These are phyloP conservation scores for Drosophila sturtevanti DNA, from an alignment of 1,140 invertebrate species.

Conservation along the genomic window DNA sequence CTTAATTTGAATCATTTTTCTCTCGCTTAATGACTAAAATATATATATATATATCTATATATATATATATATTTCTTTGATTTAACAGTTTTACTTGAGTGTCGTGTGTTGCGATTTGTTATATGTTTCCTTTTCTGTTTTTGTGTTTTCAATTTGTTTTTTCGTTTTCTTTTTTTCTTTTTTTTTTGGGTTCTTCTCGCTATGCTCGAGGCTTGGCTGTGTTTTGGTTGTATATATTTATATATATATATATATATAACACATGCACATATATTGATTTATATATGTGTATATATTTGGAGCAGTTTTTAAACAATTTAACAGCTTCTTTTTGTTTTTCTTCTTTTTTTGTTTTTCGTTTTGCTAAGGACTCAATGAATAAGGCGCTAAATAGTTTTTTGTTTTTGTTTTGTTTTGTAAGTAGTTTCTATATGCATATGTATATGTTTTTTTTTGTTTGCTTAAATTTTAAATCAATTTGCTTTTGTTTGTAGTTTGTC, in stretches of 20 bases:
- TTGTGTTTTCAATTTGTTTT: too few species aligned
- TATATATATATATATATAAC: slow-evolving; percentile 6
- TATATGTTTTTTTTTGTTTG: slow-evolving; percentile 3
- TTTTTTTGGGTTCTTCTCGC: not conserved
- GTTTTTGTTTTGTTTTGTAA: slow-evolving; percentile 25
- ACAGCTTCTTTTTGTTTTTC: slow-evolving; percentile 34
- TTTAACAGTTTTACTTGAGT: slow-evolving; percentile 75
- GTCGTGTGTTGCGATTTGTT: slow-evolving; percentile 39
- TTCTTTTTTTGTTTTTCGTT: slow-evolving; percentile 22
- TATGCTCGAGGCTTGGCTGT: slow-evolving; percentile 12
- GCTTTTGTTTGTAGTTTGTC: not conserved
- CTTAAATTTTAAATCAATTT: slow-evolving; percentile 1
- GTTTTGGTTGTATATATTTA: not conserved
- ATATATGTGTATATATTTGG: slow-evolving; percentile 50
- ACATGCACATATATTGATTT: slow-evolving; percentile 5
- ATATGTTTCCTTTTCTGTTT: not conserved
- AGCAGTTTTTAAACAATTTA: slow-evolving; percentile 69
- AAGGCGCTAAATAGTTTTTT: slow-evolving; percentile 68
- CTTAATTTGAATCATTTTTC: slow-evolving; percentile 8
- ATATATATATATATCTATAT: slow-evolving; percentile 4
- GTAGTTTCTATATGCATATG: slow-evolving; percentile 26
- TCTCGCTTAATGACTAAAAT: slow-evolving; percentile 7
- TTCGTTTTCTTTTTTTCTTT: not conserved
- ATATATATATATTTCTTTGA: slow-evolving; percentile 73
- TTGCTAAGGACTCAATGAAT: slow-evolving; percentile 71